Conservation (phyloP, 2,888 invertebrate genomes). For the Luperina testacea region DNA sequence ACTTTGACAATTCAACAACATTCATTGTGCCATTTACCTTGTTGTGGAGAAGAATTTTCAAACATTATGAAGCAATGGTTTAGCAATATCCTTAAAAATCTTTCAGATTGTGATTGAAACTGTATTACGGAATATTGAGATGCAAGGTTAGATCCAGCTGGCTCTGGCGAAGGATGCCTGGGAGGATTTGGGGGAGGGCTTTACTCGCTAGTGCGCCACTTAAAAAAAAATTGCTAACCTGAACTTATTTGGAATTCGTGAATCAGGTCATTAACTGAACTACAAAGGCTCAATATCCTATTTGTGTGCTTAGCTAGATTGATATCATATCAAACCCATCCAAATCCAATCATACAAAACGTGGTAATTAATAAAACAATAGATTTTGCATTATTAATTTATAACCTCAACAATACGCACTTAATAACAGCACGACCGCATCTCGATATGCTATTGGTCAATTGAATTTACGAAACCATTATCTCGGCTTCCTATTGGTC, state of each 20-base stretch:
- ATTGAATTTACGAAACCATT: background rate
- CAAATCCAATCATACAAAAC: background rate
- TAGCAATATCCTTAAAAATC: too few species aligned
- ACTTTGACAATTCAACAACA: background rate
- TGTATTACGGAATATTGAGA: too few species aligned
- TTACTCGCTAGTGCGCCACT: background rate
- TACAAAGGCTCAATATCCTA: background rate
- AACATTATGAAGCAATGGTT: too few species aligned
- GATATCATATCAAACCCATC: background rate
- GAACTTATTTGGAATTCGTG: background rate
- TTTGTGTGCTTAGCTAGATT: background rate
- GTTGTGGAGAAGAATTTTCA: too few species aligned
- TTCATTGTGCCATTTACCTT: background rate
- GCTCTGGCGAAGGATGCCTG: too few species aligned
- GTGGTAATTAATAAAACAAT: background rate
- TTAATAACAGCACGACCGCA: slow-evolving; percentile 1
- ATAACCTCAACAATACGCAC: background rate
- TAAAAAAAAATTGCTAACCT: background rate
- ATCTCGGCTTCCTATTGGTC: slow-evolving; percentile 31
- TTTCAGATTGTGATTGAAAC: too few species aligned
- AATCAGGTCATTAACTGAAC: too few species aligned
- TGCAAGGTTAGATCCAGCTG: too few species aligned
- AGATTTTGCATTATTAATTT: background rate
- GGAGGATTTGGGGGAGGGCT: too few species aligned
- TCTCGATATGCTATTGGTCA: slow-evolving; percentile 11